These are phyloP conservation scores for Caerostris extrusa DNA, from an alignment of 1,140 invertebrate genomes.

Conservation along the genomic window DNA sequence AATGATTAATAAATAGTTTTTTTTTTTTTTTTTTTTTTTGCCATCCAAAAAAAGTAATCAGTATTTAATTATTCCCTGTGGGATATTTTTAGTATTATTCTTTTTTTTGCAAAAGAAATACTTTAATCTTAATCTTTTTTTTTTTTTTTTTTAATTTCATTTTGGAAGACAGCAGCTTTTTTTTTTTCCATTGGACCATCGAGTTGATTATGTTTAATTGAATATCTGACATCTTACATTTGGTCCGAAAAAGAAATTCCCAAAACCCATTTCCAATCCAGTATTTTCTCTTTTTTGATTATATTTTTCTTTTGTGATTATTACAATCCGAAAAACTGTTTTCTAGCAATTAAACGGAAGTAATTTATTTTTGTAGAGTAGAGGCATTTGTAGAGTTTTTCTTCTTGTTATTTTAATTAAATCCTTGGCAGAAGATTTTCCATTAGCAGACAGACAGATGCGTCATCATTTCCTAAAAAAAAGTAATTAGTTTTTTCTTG, in stretches of 20 bases:
- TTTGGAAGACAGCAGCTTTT: not conserved
- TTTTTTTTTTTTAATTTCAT: not conserved
- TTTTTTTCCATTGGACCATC: not conserved
- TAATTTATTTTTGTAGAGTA: not conserved
- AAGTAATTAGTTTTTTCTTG: too few relatives aligned
- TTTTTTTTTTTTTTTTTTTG: too few relatives aligned
- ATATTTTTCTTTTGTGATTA: not conserved
- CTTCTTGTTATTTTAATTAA: not conserved
- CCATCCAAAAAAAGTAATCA: not conserved
- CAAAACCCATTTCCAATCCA: not conserved
- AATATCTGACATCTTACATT: not conserved
- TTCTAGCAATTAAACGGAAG: not conserved
- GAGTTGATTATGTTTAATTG: not conserved
- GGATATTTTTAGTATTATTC: not conserved
- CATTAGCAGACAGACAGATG: too few relatives aligned
- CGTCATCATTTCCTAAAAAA: too few relatives aligned
- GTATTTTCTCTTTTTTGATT: not conserved
- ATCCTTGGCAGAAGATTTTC: too few relatives aligned
- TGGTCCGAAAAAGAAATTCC: too few relatives aligned
- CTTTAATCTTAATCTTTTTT: too few relatives aligned
- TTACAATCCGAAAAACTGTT: not conserved
- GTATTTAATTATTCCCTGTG: not conserved
- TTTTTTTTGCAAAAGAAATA: not conserved
- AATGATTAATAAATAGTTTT: too few relatives aligned
- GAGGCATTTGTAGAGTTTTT: not conserved